Evolutionary conservation across 2,113 vertebrate genomes (phyloP).

Genomic region (Alethe diademata): DNA sequence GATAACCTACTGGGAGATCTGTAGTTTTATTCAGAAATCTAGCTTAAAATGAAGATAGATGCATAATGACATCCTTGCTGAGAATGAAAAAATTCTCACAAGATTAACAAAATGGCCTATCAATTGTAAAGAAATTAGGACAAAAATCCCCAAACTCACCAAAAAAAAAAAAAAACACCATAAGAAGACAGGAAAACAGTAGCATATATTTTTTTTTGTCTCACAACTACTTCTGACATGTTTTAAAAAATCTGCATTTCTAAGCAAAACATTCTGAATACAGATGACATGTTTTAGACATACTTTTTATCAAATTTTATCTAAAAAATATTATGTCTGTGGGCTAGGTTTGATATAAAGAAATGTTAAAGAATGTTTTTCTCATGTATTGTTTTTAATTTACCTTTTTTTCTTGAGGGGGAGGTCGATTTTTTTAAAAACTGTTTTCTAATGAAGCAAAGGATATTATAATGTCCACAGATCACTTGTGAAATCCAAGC

Average conservation of each 20-base stretch:
- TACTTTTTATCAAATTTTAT: neutral
- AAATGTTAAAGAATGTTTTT: neutral
- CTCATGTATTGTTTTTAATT: neutral
- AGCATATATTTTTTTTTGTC: neutral
- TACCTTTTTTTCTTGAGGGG: too few species aligned
- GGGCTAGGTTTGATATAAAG: neutral
- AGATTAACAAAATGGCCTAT: neutral
- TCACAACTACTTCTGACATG: neutral
- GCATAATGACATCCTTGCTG: neutral
- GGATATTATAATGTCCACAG: neutral
- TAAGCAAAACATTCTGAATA: neutral
- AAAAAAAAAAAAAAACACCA: neutral
- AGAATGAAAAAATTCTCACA: neutral
- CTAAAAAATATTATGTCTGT: neutral
- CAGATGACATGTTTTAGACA: neutral
- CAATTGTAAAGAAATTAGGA: neutral
- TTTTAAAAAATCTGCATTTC: neutral
- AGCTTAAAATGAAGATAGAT: neutral
- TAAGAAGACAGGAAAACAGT: neutral
- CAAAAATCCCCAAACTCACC: accelerated
- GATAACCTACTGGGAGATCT: neutral
- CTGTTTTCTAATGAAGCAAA: neutral
- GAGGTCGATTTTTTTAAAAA: too few species aligned
- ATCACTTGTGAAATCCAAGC: neutral
- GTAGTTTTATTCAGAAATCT: neutral